Evolutionary conservation across 1,140 invertebrate species (phyloP), one percentile per base, ranked within the genome.

Genomic region (Calosoma granatense): DNA sequence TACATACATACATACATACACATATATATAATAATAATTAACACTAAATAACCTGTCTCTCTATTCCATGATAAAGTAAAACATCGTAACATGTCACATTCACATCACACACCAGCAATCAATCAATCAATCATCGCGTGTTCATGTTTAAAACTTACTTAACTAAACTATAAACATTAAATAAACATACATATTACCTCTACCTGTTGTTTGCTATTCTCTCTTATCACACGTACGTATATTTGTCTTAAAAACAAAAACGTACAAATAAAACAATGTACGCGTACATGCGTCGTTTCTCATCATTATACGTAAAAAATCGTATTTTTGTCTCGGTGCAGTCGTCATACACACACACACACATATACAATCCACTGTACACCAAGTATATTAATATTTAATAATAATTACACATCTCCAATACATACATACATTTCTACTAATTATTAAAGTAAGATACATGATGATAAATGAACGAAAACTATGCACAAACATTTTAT

Each of bases 401-500:
- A n/a, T n/a, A n/a, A n/a, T n/a, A n/a, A n/a, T n/a, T n/a, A n/a
- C n/a, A n/a, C n/a, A n/a, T n/a, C n/a, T n/a, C n/a, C n/a, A 54
- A 54, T 15, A 54, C 23, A 21, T 15, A 19, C 20, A 30, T 20
- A 54, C 2, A 23, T 54, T 52, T 52, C 1, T 22, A 54, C n/a
- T 54, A 14, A 54, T 23, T 22, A 22, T 54, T 30, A 30, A 6
- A n/a, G n/a, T 30, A 30, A 30, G 26, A 30, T 4, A 30, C 26
- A 30, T 30, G 26, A 30, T 30, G 4, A 6, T 30, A 4, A 30
- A 30, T 6, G 6, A 14, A 30, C 4, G 26, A 6, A 30, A 30
- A 58, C 51, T 22, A 54, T 41, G 57, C 57, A 58, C 57, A 58
- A 58, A 55, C 4, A 14, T 30, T 58, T 53, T 57, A 43, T 41